Conservation (phyloP, 2,113 vertebrate genomes). For the Gymnobelideus leadbeateri region DNA sequence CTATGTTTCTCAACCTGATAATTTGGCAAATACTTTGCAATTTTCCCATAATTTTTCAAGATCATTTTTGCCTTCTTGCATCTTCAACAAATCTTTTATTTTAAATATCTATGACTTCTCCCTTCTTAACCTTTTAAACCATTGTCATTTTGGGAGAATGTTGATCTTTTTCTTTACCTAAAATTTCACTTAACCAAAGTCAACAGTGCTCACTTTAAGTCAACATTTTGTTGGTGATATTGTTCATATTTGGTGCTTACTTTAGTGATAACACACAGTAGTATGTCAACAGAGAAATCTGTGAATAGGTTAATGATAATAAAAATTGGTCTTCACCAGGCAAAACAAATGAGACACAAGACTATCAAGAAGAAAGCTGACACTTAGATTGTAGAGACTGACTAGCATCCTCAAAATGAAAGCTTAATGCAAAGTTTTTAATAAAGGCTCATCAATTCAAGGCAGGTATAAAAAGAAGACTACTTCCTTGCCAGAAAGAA, state of each 20-base stretch:
- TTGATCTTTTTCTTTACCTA: not conserved
- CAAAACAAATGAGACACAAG: not conserved
- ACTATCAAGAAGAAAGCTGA: not conserved
- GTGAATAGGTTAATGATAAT: not conserved
- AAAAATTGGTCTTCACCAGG: not conserved
- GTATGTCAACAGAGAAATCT: fast-evolving
- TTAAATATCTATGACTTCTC: fast-evolving
- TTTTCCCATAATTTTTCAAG: not conserved
- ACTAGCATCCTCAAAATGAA: not conserved
- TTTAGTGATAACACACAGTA: not conserved
- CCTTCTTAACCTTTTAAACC: not conserved
- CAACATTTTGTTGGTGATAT: not conserved
- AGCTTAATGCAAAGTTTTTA: not conserved
- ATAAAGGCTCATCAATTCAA: not conserved
- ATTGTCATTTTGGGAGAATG: not conserved
- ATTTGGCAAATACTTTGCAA: not conserved
- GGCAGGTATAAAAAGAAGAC: not conserved
- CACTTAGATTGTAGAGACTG: not conserved
- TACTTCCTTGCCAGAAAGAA: not conserved
- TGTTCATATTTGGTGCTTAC: not conserved
- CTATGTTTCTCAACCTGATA: not conserved
- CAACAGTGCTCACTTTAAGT: fast-evolving
- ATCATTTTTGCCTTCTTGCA: not conserved
- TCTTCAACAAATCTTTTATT: not conserved
- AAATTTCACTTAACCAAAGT: fast-evolving